A percentile compares a stretch with the other conserved stretches of the same genome.
Evolutionary conservation across 1,140 invertebrate genomes (phyloP).

Genomic region (Lethocerus indicus): DNA sequence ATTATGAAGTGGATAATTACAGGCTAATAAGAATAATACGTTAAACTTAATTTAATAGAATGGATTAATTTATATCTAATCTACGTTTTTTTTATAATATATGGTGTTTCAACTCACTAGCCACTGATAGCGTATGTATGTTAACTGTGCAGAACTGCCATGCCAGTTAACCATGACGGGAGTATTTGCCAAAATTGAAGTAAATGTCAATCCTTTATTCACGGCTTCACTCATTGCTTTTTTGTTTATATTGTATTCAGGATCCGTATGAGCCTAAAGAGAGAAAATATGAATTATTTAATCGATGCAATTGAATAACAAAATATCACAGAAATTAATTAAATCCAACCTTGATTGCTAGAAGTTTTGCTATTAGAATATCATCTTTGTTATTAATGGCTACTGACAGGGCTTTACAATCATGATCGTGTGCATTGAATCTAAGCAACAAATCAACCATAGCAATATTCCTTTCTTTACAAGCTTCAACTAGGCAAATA

Average conservation of each 20-base stretch:
- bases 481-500: slow-evolving; percentile 50
- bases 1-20: too few relatives aligned
- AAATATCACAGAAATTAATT: slow-evolving; percentile 20
- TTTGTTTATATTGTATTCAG: slow-evolving; percentile 76
- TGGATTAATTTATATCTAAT: too few relatives aligned
- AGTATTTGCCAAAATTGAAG: slow-evolving; percentile 63
- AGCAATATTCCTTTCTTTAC: slow-evolving; percentile 40
- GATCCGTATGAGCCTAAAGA: slow-evolving; percentile 54
- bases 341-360: slow-evolving; percentile 50
- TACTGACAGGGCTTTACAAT: slow-evolving; percentile 60
- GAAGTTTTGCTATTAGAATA: slow-evolving; percentile 49
- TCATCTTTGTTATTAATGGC: slow-evolving; percentile 46
- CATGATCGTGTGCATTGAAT: slow-evolving; percentile 73
- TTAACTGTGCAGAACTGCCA: slow-evolving; percentile 46
- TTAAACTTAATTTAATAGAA: too few relatives aligned
- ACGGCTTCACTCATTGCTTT: slow-evolving; percentile 56
- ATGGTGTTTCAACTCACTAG: slow-evolving; percentile 34
- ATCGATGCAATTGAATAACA: too few relatives aligned
- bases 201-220: slow-evolving; percentile 46
- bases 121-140: slow-evolving; percentile 62
- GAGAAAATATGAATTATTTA: too few relatives aligned
- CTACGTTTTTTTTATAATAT: too few relatives aligned
- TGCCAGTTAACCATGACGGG: slow-evolving; percentile 94
- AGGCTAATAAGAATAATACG: too few relatives aligned
- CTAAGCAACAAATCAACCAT: slow-evolving; percentile 62